These are phyloP conservation scores for Hyles lineata DNA, from an alignment of 2,888 invertebrate genomes.

Conservation along the genomic window DNA sequence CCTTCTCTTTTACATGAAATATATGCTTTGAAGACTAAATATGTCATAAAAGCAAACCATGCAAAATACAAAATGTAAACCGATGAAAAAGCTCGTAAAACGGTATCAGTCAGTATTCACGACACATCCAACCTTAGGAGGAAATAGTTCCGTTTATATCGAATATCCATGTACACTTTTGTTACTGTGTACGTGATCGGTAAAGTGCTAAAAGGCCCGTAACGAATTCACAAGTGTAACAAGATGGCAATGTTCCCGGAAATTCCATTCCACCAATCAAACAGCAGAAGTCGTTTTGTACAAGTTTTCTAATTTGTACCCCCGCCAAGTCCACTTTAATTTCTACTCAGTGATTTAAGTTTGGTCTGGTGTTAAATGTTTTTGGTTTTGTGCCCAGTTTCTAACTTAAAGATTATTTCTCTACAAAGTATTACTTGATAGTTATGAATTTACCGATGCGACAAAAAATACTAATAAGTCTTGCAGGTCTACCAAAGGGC, in stretches of 20 bases:
- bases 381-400: neutral
- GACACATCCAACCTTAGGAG: too few relatives aligned
- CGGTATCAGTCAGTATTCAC: neutral
- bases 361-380: neutral
- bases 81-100: too few relatives aligned
- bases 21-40: too few relatives aligned
- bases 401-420: too few relatives aligned
- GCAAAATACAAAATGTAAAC: too few relatives aligned
- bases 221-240: slow-evolving; percentile 18
- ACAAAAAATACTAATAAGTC: too few relatives aligned
- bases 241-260: slow-evolving; percentile 7
- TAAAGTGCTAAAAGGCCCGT: neutral
- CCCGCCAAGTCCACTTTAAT: slow-evolving; percentile 2
- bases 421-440: too few relatives aligned
- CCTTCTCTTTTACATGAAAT: too few relatives aligned
- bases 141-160: too few relatives aligned
- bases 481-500: too few relatives aligned
- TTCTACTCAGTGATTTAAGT: neutral
- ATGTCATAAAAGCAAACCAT: too few relatives aligned
- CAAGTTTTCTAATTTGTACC: slow-evolving; percentile 28
- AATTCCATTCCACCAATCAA: slow-evolving; percentile 17
- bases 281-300: slow-evolving; percentile 15
- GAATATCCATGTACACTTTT: neutral
- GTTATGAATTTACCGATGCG: too few relatives aligned
- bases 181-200: neutral